Conservation (phyloP, 2,888 invertebrate species). For the Hirtodrosophila trivittata region DNA sequence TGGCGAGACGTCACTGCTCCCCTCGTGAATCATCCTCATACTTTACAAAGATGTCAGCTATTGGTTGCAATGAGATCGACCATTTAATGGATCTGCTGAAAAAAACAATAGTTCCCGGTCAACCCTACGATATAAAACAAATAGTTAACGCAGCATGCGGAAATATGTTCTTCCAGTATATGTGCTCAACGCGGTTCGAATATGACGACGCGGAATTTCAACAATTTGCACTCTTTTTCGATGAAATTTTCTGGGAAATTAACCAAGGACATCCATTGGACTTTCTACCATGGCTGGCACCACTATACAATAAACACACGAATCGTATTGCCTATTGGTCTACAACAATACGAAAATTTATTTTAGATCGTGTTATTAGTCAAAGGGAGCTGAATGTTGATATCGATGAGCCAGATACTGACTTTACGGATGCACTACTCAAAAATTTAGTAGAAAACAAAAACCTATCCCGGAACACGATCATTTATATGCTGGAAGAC, state of each 20-base stretch:
- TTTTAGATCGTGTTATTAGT: slow-evolving; percentile 88
- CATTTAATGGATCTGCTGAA: slow-evolving; percentile 87
- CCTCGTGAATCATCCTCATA: slow-evolving; percentile 90
- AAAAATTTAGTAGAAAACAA: slow-evolving; percentile 87
- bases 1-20: slow-evolving; percentile 92
- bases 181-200: slow-evolving; percentile 91
- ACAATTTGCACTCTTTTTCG: slow-evolving; percentile 89
- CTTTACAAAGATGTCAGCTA: slow-evolving; percentile 88
- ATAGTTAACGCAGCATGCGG: slow-evolving; percentile 89
- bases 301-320: slow-evolving; percentile 89
- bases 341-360: slow-evolving; percentile 89
- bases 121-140: slow-evolving; percentile 87
- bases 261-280: slow-evolving; percentile 95
- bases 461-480: slow-evolving; percentile 89
- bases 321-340: slow-evolving; percentile 89
- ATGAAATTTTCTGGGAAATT: slow-evolving; percentile 95
- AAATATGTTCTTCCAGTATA: slow-evolving; percentile 93
- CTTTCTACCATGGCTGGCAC: slow-evolving; percentile 92
- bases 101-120: slow-evolving; percentile 80
- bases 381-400: slow-evolving; percentile 84
- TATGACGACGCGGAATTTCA: slow-evolving; percentile 88
- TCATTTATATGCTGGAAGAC: slow-evolving; percentile 93
- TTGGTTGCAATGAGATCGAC: slow-evolving; percentile 87
- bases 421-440: slow-evolving; percentile 91
- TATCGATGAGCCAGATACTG: slow-evolving; percentile 87